phyloP scores from a whole-genome alignment of 2,113 vertebrate genomes.

The Leuciscus idus region DNA sequence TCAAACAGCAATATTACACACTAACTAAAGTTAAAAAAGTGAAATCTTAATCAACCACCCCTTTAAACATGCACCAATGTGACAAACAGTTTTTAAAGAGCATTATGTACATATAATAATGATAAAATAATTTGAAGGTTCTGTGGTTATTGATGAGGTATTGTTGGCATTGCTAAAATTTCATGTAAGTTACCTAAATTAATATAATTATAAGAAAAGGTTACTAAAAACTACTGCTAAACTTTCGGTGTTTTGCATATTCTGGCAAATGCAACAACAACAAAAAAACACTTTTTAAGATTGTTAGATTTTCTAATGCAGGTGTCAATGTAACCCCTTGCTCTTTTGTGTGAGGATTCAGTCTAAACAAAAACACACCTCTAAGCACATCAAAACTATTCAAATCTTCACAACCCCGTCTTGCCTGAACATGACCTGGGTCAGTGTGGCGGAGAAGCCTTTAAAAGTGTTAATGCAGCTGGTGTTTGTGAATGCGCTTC shows the following conservation, averaged over 20 bases:
- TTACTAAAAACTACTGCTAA: neutral
- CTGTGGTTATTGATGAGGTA: neutral
- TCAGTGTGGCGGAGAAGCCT: slow-evolving; percentile 29
- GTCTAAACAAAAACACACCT: slow-evolving; percentile 48
- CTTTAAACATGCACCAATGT: too few relatives aligned
- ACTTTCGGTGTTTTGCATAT: neutral
- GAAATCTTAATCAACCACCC: too few relatives aligned
- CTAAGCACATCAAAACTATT: slow-evolving; percentile 29
- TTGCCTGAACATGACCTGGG: slow-evolving; percentile 43
- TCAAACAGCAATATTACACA: too few relatives aligned
- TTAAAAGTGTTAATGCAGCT: slow-evolving; percentile 51
- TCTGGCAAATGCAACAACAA: neutral
- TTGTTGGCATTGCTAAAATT: neutral
- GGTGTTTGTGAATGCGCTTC: slow-evolving; percentile 40
- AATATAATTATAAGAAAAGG: neutral
- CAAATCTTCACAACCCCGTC: neutral
- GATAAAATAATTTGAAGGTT: neutral
- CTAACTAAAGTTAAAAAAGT: too few relatives aligned
- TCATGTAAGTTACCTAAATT: neutral
- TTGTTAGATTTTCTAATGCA: slow-evolving; percentile 51
- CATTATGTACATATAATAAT: neutral
- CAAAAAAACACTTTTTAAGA: neutral
- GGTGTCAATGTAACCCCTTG: slow-evolving; percentile 24
- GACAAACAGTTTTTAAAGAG: neutral
- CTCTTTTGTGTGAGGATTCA: neutral